Percentiles rank a stretch among this genome's conserved stretches.
Evolutionary conservation across 2,797 vertebrate genomes (phyloP).

Genomic region (Danio kyathit): DNA sequence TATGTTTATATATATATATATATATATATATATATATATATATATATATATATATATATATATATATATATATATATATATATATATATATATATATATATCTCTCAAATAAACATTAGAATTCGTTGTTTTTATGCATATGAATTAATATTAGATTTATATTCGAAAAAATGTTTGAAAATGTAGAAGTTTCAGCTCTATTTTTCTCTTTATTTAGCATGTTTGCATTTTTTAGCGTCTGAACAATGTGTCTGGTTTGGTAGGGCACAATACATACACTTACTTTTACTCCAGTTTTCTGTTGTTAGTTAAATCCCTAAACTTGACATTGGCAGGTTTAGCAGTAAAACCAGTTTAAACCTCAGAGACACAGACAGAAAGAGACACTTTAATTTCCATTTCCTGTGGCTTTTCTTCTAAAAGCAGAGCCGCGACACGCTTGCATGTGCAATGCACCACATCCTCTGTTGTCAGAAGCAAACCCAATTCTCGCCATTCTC

Average conservation of each 20-base stretch:
- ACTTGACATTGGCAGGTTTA: slow-evolving; percentile 19
- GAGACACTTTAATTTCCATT: slow-evolving; percentile 74
- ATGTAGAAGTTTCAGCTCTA: background rate
- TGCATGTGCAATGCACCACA: slow-evolving; percentile 70
- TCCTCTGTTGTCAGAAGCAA: slow-evolving; percentile 71
- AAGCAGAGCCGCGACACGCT: slow-evolving; percentile 64
- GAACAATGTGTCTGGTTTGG: background rate
- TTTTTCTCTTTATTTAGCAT: background rate
- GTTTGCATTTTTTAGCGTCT: background rate
- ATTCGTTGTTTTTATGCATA: too few relatives aligned
- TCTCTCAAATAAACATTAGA: background rate
- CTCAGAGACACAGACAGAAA: slow-evolving; percentile 15
- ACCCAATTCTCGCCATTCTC: slow-evolving; percentile 57
- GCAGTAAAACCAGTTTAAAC: slow-evolving; percentile 30
- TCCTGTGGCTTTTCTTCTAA: slow-evolving; percentile 77
- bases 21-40: too few relatives aligned
- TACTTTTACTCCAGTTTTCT: background rate
- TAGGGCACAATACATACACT: background rate
- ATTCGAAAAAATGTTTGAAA: too few relatives aligned
- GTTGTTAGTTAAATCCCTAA: slow-evolving; percentile 13
- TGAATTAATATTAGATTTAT: too few relatives aligned
- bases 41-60: too few relatives aligned
- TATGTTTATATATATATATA: background rate
- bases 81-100: too few relatives aligned
- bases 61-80: too few relatives aligned